These are phyloP conservation scores for Yponomeuta malinellus DNA, from an alignment of 2,888 invertebrate species.

Conservation along the genomic window DNA sequence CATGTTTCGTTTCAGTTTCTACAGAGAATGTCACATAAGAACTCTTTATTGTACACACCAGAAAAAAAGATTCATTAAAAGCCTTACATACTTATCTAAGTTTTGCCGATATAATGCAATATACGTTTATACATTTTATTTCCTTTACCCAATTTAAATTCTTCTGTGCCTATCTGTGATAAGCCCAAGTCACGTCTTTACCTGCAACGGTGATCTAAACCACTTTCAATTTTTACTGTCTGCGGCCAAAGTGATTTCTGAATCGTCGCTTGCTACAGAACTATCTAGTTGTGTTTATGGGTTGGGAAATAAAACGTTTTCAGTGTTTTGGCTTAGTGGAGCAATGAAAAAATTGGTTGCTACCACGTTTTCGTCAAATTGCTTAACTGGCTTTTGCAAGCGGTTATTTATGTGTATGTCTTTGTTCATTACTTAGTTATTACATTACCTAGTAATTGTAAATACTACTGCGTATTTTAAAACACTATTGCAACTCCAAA, in stretches of 20 bases:
- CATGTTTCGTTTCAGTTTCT: too few species aligned
- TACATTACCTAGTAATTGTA: neutral
- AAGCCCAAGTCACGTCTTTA: constrained; percentile 9
- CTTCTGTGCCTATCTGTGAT: neutral
- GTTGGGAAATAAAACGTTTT: neutral
- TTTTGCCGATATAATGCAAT: too few species aligned
- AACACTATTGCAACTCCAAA: too few species aligned
- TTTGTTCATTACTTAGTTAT: neutral
- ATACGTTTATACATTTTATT: too few species aligned
- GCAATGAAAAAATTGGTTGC: neutral
- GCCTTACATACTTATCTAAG: too few species aligned
- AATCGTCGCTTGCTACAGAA: neutral
- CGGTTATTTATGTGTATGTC: neutral
- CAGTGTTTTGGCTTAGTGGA: neutral
- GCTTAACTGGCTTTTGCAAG: neutral
- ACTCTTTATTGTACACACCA: too few species aligned
- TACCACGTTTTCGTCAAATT: too few species aligned
- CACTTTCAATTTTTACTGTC: constrained; percentile 12
- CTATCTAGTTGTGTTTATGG: neutral
- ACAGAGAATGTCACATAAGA: too few species aligned
- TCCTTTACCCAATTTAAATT: neutral
- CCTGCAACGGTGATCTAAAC: neutral
- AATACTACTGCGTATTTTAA: too few species aligned
- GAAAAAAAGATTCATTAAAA: too few species aligned
- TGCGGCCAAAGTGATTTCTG: constrained; percentile 7